phyloP scores from a whole-genome alignment of 2,113 vertebrate species.

The Sceloporus undulatus region DNA sequence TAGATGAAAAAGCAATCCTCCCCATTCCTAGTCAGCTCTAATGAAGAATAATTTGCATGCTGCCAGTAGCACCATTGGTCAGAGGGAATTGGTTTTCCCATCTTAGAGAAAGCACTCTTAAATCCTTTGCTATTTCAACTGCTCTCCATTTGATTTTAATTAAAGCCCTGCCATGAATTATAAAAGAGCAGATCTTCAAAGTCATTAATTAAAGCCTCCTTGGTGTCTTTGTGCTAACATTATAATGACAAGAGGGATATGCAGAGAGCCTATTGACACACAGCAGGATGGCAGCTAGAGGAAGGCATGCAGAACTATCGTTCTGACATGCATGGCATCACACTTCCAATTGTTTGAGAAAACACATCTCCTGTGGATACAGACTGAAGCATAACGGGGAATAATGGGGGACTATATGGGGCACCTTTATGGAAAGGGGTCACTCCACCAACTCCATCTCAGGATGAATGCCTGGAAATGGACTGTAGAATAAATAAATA shows the following conservation, averaged over 20 bases:
- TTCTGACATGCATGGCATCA: conserved; percentile 42
- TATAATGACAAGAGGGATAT: conserved; percentile 57
- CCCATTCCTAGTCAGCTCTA: conserved; percentile 14
- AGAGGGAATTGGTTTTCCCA: conserved; percentile 63
- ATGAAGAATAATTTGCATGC: conserved; percentile 65
- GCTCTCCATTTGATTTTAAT: conserved; percentile 70
- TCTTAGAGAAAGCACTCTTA: conserved; percentile 59
- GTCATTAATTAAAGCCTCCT: conserved; percentile 71
- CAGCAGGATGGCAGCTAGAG: conserved; percentile 21
- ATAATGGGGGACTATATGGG: neutral
- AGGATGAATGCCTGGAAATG: neutral
- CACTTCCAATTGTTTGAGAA: conserved; percentile 13
- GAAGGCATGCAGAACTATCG: conserved; percentile 60
- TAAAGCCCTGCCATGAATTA: conserved; percentile 75
- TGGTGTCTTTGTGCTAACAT: conserved; percentile 46
- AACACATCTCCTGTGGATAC: conserved; percentile 39
- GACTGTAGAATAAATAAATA: neutral
- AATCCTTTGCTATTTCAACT: conserved; percentile 69
- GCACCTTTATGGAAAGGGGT: conserved; percentile 26
- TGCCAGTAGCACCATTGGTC: conserved; percentile 44
- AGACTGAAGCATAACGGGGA: neutral
- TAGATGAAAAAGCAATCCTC: neutral
- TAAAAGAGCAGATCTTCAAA: conserved; percentile 71
- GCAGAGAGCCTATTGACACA: conserved; percentile 46
- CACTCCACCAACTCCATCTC: neutral